phyloP scores from a whole-genome alignment of 2,113 vertebrate genomes.

The Halichoeres trimaculatus region DNA sequence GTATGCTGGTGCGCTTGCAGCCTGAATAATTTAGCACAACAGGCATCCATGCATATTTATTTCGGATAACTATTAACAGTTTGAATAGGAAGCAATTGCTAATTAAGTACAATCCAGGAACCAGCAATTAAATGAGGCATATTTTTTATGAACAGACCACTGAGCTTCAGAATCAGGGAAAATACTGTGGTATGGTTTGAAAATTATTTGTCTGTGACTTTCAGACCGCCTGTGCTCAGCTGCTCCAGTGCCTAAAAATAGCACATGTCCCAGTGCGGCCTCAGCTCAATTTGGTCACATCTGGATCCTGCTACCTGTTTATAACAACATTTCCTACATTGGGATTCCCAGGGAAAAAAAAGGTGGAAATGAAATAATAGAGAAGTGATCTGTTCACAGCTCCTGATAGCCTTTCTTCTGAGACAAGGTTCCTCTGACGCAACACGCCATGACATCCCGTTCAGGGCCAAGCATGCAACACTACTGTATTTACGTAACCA shows the following conservation, averaged over 20 bases:
- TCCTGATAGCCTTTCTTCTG: background rate
- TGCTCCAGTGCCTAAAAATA: constrained; percentile 55
- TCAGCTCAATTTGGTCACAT: constrained; percentile 31
- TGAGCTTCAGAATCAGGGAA: background rate
- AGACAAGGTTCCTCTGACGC: background rate
- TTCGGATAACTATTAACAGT: background rate
- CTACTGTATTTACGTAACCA: constrained; percentile 2
- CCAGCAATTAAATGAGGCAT: background rate
- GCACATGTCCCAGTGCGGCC: background rate
- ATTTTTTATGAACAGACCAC: background rate
- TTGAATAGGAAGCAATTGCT: background rate
- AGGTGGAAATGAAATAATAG: background rate
- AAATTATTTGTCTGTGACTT: constrained; percentile 9
- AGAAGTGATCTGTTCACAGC: background rate
- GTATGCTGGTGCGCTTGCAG: too few species aligned
- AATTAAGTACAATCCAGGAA: background rate
- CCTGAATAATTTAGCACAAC: background rate
- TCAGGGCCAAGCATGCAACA: background rate
- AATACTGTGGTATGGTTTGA: constrained; percentile 11
- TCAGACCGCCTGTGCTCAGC: constrained; percentile 36
- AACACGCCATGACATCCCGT: background rate
- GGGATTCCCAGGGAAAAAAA: background rate
- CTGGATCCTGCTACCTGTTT: constrained; percentile 37
- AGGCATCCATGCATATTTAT: background rate
- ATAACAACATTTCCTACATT: background rate